Conservation (phyloP, 2,113 vertebrate species). For the Hippocampus guttulatus region DNA sequence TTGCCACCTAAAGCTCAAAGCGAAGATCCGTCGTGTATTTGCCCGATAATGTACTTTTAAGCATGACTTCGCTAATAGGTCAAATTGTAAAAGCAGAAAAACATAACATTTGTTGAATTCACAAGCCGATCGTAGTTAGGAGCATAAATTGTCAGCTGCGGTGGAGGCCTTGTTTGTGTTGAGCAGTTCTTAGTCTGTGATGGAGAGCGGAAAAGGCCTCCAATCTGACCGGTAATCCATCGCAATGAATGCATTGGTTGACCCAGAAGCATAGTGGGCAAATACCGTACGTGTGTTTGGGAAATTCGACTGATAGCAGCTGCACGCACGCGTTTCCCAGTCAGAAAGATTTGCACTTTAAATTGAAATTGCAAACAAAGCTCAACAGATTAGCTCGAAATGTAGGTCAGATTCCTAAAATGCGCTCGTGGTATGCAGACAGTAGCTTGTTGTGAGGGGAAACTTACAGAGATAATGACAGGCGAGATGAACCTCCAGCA, state of each 20-base stretch:
- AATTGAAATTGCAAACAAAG: slow-evolving; percentile 37
- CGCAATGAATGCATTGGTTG: slow-evolving; percentile 53
- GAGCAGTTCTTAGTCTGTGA: slow-evolving; percentile 26
- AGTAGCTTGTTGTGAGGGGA: slow-evolving; percentile 10
- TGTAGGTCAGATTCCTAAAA: slow-evolving; percentile 47
- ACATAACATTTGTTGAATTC: neutral
- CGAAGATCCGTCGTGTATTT: neutral
- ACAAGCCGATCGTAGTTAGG: slow-evolving; percentile 12
- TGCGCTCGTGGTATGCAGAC: slow-evolving; percentile 22
- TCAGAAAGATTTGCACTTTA: slow-evolving; percentile 50
- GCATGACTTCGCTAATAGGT: neutral
- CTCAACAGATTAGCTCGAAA: slow-evolving; percentile 50
- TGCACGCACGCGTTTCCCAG: slow-evolving; percentile 43
- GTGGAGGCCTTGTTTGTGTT: slow-evolving; percentile 2
- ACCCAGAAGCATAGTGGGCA: slow-evolving; percentile 47
- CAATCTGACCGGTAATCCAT: slow-evolving; percentile 55
- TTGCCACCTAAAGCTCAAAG: neutral
- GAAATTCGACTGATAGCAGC: slow-evolving; percentile 45
- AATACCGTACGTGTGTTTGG: slow-evolving; percentile 41
- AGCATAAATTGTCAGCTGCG: slow-evolving; percentile 1
- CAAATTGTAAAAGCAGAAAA: neutral
- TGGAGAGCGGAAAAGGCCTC: slow-evolving; percentile 31
- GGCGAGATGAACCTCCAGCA: slow-evolving; percentile 98
- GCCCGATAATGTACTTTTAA: neutral
- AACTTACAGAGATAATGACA: slow-evolving; percentile 89